Conservation (phyloP, 2,888 invertebrate species). For the Idaea biselata region DNA sequence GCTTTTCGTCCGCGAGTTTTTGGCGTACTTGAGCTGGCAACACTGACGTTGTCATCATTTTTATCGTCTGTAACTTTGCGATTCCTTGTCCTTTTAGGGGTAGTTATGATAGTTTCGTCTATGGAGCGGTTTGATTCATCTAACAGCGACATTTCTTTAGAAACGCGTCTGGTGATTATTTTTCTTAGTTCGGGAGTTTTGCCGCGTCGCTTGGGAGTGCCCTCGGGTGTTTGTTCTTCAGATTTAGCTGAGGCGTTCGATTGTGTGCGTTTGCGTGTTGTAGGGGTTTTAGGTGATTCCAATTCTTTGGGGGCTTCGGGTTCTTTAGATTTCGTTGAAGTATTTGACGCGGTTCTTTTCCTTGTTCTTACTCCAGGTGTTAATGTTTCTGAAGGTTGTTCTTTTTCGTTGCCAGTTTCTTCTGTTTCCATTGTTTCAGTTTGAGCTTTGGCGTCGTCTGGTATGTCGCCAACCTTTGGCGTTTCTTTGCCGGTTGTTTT, state of each 20-base stretch:
- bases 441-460: conserved; percentile 13
- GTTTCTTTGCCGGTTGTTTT: neutral
- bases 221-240: conserved; percentile 47
- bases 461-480: neutral
- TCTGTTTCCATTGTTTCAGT: conserved; percentile 14
- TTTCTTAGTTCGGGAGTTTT: conserved; percentile 64
- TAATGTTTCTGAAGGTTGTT: conserved; percentile 10
- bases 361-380: conserved; percentile 26
- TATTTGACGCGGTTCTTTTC: conserved; percentile 42
- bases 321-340: conserved; percentile 32
- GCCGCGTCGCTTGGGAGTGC: conserved; percentile 38
- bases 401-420: conserved; percentile 9
- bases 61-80: conserved; percentile 56
- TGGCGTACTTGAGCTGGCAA: conserved; percentile 26
- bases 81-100: conserved; percentile 48
- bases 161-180: conserved; percentile 64
- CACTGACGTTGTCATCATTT: conserved; percentile 42
- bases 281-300: conserved; percentile 42
- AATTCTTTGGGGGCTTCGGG: conserved; percentile 27
- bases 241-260: conserved; percentile 50
- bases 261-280: conserved; percentile 55
- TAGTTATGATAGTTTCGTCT: conserved; percentile 45
- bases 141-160: conserved; percentile 53
- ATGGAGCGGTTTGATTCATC: conserved; percentile 46
- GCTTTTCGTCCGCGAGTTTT: conserved; percentile 46